A percentile compares a stretch with the other conserved stretches of the same genome.
phyloP scores from a whole-genome alignment of 2,888 invertebrate species.

The Troilus luridus region DNA sequence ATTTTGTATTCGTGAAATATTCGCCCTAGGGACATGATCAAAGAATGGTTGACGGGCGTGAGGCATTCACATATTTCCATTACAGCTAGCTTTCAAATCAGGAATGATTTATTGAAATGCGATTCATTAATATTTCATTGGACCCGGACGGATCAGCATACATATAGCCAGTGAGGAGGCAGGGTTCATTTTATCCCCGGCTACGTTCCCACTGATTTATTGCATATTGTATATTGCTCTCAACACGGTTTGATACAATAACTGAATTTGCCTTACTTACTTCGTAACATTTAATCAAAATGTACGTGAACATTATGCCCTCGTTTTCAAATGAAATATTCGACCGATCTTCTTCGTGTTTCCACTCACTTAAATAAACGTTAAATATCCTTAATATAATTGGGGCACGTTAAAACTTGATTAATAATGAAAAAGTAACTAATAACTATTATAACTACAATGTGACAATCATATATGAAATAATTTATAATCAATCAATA shows the following conservation, averaged over 20 bases:
- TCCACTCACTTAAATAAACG: no score
- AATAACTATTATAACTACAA: no score
- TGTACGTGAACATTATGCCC: background rate
- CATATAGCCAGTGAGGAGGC: background rate
- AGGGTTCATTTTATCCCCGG: slow-evolving; percentile 8
- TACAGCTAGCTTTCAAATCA: slow-evolving; percentile 42
- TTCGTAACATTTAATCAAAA: background rate
- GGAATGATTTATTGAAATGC: slow-evolving; percentile 42
- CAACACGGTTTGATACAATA: slow-evolving; percentile 9
- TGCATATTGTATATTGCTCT: slow-evolving; percentile 13
- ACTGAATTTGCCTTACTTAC: background rate
- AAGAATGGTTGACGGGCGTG: background rate
- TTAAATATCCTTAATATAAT: no score
- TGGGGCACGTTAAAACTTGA: no score
- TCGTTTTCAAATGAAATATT: background rate
- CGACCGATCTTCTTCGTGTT: no score
- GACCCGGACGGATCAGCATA: background rate
- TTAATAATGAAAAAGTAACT: no score
- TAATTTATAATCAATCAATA: no score
- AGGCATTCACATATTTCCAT: slow-evolving; percentile 29
- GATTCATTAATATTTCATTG: slow-evolving; percentile 48
- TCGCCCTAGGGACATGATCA: background rate
- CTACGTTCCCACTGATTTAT: background rate
- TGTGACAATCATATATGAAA: no score
- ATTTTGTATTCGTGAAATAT: slow-evolving; percentile 6